These are phyloP conservation scores for Caenorhabditis afra DNA, from an alignment of 2,888 invertebrate genomes.

Conservation along the genomic window DNA sequence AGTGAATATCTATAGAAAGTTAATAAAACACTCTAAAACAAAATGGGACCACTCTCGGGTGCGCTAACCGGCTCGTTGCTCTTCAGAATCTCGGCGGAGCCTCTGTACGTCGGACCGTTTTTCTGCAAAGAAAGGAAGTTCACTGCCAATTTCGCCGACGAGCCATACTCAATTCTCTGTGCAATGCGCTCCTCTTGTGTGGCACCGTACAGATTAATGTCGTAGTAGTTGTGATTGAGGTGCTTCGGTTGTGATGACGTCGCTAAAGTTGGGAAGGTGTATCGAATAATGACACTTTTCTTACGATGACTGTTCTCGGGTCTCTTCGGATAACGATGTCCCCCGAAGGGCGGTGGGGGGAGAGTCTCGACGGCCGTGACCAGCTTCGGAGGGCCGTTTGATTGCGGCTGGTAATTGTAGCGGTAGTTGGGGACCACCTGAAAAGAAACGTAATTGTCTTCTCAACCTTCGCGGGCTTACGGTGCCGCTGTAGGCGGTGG, in stretches of 20 bases:
- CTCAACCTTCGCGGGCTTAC: too few relatives aligned
- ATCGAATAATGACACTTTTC: neutral
- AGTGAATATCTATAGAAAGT: conserved; percentile 18
- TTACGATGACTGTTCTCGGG: conserved; percentile 40
- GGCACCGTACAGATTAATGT: conserved; percentile 42
- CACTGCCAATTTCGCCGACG: neutral
- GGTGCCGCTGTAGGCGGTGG: conserved; percentile 40
- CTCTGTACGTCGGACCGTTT: conserved; percentile 49
- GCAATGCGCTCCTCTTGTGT: conserved; percentile 51
- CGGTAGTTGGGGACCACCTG: conserved; percentile 41
- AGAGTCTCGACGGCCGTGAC: neutral
- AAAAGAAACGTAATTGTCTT: too few relatives aligned
- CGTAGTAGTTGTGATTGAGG: conserved; percentile 53
- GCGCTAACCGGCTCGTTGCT: neutral
- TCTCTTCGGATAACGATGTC: conserved; percentile 50
- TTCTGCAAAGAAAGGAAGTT: conserved; percentile 14
- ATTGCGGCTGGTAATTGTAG: conserved; percentile 40
- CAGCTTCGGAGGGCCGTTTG: neutral
- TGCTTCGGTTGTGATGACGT: conserved; percentile 27
- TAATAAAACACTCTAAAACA: conserved; percentile 49
- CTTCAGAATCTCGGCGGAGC: conserved; percentile 39
- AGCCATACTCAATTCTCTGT: conserved; percentile 51
- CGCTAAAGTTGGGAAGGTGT: conserved; percentile 4
- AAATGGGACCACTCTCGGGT: conserved; percentile 8
- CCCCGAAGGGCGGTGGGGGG: conserved; percentile 5